Evolutionary conservation across 2,797 vertebrate species (phyloP).

Genomic region (Tragelaphus eurycerus): DNA sequence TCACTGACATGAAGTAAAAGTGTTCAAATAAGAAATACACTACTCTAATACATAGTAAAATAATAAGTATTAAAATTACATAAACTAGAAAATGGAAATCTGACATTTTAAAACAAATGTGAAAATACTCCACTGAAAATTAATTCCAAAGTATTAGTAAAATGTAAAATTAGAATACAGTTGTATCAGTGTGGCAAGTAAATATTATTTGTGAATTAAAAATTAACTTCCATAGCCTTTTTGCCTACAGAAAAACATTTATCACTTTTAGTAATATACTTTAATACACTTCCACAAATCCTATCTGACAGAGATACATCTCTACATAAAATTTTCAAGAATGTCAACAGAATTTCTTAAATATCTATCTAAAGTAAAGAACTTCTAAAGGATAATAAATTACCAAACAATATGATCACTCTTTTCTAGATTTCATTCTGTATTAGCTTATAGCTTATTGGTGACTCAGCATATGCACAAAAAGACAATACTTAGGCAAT

Average conservation of each 20-base stretch:
- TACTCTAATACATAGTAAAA: conserved; percentile 48
- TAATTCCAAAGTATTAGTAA: conserved; percentile 37
- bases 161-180: conserved; percentile 24
- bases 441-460: neutral
- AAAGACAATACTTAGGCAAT: neutral
- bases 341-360: conserved; percentile 67
- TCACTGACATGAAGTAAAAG: neutral
- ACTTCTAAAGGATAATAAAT: conserved; percentile 73
- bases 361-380: conserved; percentile 60
- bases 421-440: conserved; percentile 68
- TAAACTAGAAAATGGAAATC: conserved; percentile 39
- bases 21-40: neutral
- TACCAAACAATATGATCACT: conserved; percentile 61
- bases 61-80: conserved; percentile 44
- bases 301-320: conserved; percentile 69
- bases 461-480: neutral
- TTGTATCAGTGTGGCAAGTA: neutral
- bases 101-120: conserved; percentile 46
- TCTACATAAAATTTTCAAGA: conserved; percentile 69
- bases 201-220: conserved; percentile 39
- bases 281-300: conserved; percentile 2
- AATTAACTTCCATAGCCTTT: conserved; percentile 19
- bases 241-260: neutral
- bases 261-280: neutral
- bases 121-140: conserved; percentile 29